Evolutionary conservation across 2,113 vertebrate genomes (phyloP), one percentile per base, ranked within the genome.

Genomic region (Myiagra hebetior): DNA sequence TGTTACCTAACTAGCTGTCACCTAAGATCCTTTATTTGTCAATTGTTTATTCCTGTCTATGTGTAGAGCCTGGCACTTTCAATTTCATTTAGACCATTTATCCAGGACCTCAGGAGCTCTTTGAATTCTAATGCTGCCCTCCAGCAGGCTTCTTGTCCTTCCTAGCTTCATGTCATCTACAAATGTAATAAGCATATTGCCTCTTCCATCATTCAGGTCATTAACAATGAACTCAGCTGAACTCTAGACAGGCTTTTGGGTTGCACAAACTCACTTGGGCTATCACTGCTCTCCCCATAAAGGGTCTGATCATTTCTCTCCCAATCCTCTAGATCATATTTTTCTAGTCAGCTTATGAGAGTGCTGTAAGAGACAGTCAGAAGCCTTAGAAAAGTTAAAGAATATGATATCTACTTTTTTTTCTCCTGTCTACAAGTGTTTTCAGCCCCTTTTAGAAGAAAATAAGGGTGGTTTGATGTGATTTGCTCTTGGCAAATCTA

Each of bases 71-170:
- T 95, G 52, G 77, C 73, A 68, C 52, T 95, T 91, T 56, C 89
- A 74, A 93, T 93, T 95, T 93, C 75, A 84, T 94, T 97, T 92
- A 95, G 93, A 75, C 86, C 56, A 95, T 92, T 78, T 75, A 93
- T 96, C 76, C 80, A 81, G 73, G 85, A 92, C 50, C 85, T 93
- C 60, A 37, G 75, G 69, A 87, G 69, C 86, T 87, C 55, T 89
- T 56, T 95, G 95, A 95, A 95, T 96, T 95, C 86, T 94, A 95
- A 92, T 95, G 89, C 60, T 96, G 94, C 44, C 86, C 89, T 95
- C 77, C 60, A 93, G 73, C 63, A 92, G 1, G 12, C 56, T 86
- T 74, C 7, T 57, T 63, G 69, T 92, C 94, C 83, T 90, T 92
- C 73, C 68, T 19, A 92, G 60, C 76, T 81, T 52, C 39, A 14